Evolutionary conservation across 2,888 invertebrate genomes (phyloP), one percentile per base, ranked within the genome.

Genomic region (Bombylius discolor): DNA sequence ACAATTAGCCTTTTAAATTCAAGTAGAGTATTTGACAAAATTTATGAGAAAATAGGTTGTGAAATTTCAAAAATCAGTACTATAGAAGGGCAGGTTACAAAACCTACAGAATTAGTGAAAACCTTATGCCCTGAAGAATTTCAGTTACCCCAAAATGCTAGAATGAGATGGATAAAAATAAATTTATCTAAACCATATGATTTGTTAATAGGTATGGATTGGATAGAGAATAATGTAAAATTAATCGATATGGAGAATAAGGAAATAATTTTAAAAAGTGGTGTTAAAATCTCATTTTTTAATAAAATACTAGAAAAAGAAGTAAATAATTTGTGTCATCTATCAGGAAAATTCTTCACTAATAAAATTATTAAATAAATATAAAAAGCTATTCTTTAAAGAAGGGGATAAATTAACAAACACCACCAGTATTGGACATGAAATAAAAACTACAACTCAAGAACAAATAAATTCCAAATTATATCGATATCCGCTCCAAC

Each of bases 81-180:
- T 34, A 34, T 52, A 13, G 52, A 52, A 23, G 45, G 51, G 31
- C 39, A 51, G 7, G 53, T 58, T 31, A 51, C 23, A 7, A 34
- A 47, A 23, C 5, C 32, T 31, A 62, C 56, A 5, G 32, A 51
- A 52, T 57, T 56, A 53, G 58, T 60, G 31, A 57, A 56, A 58
- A 62, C 59, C 6, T 52, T 54, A 54, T 62, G 58, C 48, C 59
- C 59, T 42, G 46, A 4, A 1, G 57, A 59, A 49, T 60, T 61
- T 57, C 47, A 56, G 48, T 39, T 49, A 31, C n/a, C 56, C 4
- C 9, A n/a, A 34, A 53, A 56, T 33, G 49, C 56, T 32, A 53
- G 53, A 36, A 56, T 56, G 33, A 49, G 56, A 57, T 57, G 42
- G 32, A 14, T 5, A 51, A 59, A 50, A 55, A 56, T 5, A 54